Base-by-base conservation (phyloP, 2,113 vertebrate genomes). In the Paradoxurus hermaphroditus region DNA sequence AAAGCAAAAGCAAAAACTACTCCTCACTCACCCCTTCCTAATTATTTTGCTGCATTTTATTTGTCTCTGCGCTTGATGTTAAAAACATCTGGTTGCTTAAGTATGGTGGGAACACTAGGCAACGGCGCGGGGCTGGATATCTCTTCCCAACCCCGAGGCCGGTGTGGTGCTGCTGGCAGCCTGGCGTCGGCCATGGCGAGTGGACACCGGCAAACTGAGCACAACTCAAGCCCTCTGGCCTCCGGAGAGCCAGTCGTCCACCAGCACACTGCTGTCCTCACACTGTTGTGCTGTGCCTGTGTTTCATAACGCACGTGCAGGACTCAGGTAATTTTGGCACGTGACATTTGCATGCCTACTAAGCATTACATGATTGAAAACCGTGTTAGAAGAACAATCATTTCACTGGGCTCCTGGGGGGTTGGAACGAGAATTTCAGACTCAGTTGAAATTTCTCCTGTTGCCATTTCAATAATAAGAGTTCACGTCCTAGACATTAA, bases 71-170 rank as follows among this genome's bases (percentile, higher is more conserved):
- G 27, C 75, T 31, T 51, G 63, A 73, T 31, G 68, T 77, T 56
- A 53, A 5, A 31, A 7, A 15, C 0, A 16, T 39, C 62, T 46
- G 16, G 41, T 18, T 16, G 36, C 84, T 49, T 23, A 19, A 0
- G 12, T 16, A 6, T 2, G 36, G 31, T 13, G 23, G 89, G 14
- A 68, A 19, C 5, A 3, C n/a, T 14, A 1, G 1, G 2, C 1
- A 2, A 25, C 0, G 7, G 29, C 1, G 41, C 29, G 10, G 0
- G 10, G 16, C 1, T 39, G 8, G 7, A 3, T 15, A 0, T 31
- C 36, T 63, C 75, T 13, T 5, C 46, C n/a, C 13, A 5, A 0
- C 31, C 23, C 51, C 4, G 65, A 1, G 3, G 1, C 67, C 27
- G 1, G n/a, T 5, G 31, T 1, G 18, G 56, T n/a, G 93, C 93